phyloP scores from a whole-genome alignment of 2,113 vertebrate genomes.

The Tetraodon nigroviridis region DNA sequence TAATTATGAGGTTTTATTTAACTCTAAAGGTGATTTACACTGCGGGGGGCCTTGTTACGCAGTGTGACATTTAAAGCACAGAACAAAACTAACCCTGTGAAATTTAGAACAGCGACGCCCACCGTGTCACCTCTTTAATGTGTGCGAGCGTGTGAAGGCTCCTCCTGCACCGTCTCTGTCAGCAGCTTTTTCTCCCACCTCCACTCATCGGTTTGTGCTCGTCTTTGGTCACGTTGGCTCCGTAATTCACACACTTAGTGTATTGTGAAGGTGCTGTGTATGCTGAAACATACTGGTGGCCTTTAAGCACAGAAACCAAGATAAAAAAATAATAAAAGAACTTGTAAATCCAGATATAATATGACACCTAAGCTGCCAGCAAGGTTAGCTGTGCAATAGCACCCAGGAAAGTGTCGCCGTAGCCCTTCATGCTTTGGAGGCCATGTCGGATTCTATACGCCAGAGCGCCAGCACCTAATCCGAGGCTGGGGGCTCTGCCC shows the following conservation, averaged over 20 bases:
- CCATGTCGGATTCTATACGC: not conserved
- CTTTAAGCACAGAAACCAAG: not conserved
- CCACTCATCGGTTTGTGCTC: not conserved
- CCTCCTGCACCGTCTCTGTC: too few species aligned
- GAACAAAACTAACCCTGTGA: too few species aligned
- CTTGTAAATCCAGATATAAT: not conserved
- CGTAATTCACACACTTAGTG: too few species aligned
- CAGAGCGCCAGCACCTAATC: conserved; percentile 8
- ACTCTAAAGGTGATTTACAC: too few species aligned
- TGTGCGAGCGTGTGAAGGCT: too few species aligned
- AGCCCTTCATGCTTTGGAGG: conserved; percentile 18
- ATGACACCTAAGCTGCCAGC: not conserved
- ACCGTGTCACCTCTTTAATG: too few species aligned
- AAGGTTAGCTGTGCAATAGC: conserved; percentile 4
- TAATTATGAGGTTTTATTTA: too few species aligned
- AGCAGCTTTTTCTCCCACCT: not conserved
- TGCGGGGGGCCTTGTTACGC: too few species aligned
- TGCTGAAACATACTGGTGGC: not conserved
- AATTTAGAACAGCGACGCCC: too few species aligned
- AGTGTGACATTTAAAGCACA: too few species aligned
- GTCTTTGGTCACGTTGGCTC: not conserved
- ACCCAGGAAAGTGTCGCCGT: conserved; percentile 15
- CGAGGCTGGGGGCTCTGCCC: conserved; percentile 30
- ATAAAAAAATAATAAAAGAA: not conserved
- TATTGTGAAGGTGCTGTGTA: too few species aligned